Conservation (phyloP, 2,888 invertebrate species). For the Rhodophaea formosa region DNA sequence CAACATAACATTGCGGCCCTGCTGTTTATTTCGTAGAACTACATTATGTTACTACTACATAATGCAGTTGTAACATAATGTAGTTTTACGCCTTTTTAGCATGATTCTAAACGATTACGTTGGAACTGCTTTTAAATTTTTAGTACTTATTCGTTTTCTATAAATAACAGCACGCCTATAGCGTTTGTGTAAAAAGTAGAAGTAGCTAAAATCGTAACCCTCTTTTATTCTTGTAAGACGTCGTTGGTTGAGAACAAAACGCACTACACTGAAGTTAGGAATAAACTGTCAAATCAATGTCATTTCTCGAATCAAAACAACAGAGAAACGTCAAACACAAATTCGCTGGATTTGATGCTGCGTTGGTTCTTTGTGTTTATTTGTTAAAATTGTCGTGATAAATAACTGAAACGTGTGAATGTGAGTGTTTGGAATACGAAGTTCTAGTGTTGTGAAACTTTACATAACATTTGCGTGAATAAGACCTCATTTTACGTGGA, state of each 20-base stretch:
- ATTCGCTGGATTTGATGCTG: constrained; percentile 9
- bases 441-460: constrained; percentile 4
- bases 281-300: neutral
- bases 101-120: too few relatives aligned
- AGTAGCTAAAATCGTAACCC: too few relatives aligned
- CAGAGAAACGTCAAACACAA: constrained; percentile 19
- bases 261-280: neutral
- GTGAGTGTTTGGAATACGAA: neutral
- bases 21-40: too few relatives aligned
- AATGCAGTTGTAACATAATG: too few relatives aligned
- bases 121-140: too few relatives aligned
- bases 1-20: too few relatives aligned
- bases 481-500: neutral
- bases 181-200: too few relatives aligned
- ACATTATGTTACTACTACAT: too few relatives aligned
- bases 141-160: too few relatives aligned
- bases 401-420: constrained; percentile 9
- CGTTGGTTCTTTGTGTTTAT: constrained; percentile 23
- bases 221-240: too few relatives aligned
- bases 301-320: neutral
- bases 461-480: neutral
- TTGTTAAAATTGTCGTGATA: constrained; percentile 3
- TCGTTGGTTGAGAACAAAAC: neutral
- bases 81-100: too few relatives aligned
- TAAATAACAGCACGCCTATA: too few relatives aligned